Evolutionary conservation across 2,797 vertebrate species (phyloP).

Genomic region (Sebastes umbrosus): DNA sequence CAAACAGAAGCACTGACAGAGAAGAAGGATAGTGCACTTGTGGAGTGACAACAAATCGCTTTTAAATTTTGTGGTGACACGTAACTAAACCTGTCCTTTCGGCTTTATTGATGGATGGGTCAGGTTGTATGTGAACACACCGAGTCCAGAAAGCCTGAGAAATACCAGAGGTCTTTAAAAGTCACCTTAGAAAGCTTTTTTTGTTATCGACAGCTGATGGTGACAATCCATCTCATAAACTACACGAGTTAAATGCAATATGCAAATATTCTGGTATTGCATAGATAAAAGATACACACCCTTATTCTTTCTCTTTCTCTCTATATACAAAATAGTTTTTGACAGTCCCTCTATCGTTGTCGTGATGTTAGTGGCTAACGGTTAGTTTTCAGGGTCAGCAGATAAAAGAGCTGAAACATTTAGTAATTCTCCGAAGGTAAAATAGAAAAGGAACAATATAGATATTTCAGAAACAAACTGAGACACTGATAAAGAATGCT

Average conservation of each 20-base stretch:
- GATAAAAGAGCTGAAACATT: background rate
- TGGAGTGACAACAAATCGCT: background rate
- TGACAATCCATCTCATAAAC: background rate
- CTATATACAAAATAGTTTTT: background rate
- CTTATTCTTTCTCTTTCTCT: background rate
- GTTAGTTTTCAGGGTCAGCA: background rate
- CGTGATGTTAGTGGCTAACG: too few relatives aligned
- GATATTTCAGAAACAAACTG: background rate
- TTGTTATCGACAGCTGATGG: too few relatives aligned
- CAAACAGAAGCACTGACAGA: background rate
- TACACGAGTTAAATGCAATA: background rate
- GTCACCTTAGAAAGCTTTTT: background rate
- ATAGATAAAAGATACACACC: background rate
- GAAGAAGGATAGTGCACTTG: background rate
- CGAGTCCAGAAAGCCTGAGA: too few relatives aligned
- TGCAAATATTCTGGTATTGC: background rate
- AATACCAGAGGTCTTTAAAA: too few relatives aligned
- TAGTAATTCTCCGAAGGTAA: background rate
- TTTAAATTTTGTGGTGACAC: background rate
- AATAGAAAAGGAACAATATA: background rate
- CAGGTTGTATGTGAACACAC: background rate
- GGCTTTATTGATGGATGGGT: background rate
- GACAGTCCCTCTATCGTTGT: accelerated
- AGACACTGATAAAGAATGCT: background rate
- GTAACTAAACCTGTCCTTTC: background rate